Conservation (phyloP, 2,113 vertebrate species). For the zebrafish (Danio rerio) region DNA sequence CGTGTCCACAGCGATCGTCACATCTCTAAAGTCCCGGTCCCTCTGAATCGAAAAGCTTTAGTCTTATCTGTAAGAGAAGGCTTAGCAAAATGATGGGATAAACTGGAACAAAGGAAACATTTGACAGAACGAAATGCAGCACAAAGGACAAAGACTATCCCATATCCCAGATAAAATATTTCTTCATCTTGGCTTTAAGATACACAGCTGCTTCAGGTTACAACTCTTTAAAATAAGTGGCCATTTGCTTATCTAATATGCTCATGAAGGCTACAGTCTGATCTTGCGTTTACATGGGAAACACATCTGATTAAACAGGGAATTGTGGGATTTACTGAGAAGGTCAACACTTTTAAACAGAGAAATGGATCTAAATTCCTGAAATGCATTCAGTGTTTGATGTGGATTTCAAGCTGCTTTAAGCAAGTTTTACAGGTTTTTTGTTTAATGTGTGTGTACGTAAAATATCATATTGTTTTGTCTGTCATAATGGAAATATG, state of each 20-base stretch:
- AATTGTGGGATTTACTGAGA: slow-evolving; percentile 14
- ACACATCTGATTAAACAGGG: slow-evolving; percentile 45
- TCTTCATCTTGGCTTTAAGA: slow-evolving; percentile 47
- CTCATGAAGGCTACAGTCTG: slow-evolving; percentile 33
- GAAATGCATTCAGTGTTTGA: background rate
- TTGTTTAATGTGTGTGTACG: too few relatives aligned
- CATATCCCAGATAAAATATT: slow-evolving; percentile 51
- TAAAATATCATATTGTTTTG: too few relatives aligned
- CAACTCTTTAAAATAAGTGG: background rate
- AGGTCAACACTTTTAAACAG: slow-evolving; percentile 20
- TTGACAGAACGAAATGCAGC: slow-evolving; percentile 27
- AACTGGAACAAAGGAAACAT: slow-evolving; percentile 53
- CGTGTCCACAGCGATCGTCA: slow-evolving; percentile 21
- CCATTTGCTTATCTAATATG: slow-evolving; percentile 42
- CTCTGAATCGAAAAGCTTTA: slow-evolving; percentile 38
- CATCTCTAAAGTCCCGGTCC: slow-evolving; percentile 39
- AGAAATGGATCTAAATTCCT: background rate
- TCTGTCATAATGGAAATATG: too few relatives aligned
- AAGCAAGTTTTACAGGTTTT: background rate
- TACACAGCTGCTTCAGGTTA: slow-evolving; percentile 44
- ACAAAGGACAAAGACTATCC: slow-evolving; percentile 16
- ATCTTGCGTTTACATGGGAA: slow-evolving; percentile 32
- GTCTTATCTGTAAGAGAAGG: slow-evolving; percentile 50
- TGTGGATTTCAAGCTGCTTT: background rate
- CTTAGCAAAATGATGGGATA: slow-evolving; percentile 47